Conservation (phyloP, 2,888 invertebrate genomes). For the Dryobotodes eremita region DNA sequence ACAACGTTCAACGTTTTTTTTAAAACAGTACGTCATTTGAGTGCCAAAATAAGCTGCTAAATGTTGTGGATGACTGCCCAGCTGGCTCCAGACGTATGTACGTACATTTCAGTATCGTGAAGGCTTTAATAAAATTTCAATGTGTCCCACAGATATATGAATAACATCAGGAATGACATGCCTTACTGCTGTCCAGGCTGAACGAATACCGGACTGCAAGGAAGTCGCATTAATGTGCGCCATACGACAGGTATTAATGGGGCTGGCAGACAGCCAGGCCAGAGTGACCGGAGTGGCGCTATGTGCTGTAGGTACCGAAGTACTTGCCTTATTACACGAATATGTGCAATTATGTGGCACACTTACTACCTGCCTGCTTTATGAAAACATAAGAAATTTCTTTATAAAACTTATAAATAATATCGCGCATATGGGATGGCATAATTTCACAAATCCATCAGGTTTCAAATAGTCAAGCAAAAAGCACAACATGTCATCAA, state of each 20-base stretch:
- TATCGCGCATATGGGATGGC: too few relatives aligned
- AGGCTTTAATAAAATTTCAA: not conserved
- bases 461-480: not conserved
- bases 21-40: too few relatives aligned
- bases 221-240: conserved; percentile 38
- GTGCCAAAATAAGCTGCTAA: not conserved
- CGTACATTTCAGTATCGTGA: not conserved
- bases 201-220: conserved; percentile 22
- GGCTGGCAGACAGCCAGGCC: conserved; percentile 44
- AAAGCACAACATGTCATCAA: not conserved
- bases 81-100: not conserved
- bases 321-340: not conserved
- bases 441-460: not conserved
- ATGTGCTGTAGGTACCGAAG: conserved; percentile 18
- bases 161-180: not conserved
- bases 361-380: not conserved
- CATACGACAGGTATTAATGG: conserved; percentile 42
- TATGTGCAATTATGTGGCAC: not conserved
- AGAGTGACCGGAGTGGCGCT: conserved; percentile 23
- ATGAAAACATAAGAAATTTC: not conserved
- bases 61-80: not conserved
- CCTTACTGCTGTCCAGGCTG: not conserved
- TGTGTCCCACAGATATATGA: not conserved
- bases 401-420: too few relatives aligned
- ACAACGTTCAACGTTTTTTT: not conserved